Conservation (phyloP, 2,888 invertebrate genomes). For the Hofmannophila pseudospretella region DNA sequence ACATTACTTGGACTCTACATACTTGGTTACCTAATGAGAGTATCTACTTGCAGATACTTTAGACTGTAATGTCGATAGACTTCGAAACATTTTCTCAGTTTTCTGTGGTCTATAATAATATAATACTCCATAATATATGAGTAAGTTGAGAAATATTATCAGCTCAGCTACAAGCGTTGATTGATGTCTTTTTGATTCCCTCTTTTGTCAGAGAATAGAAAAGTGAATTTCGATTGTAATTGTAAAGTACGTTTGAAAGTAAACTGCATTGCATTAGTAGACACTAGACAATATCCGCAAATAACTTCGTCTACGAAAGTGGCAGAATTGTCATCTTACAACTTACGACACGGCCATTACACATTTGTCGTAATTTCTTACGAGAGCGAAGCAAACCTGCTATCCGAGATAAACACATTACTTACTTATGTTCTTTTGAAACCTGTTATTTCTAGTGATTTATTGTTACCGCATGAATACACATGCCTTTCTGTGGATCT, state of each 20-base stretch:
- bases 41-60: too few species aligned
- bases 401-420: conserved; percentile 39
- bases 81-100: too few species aligned
- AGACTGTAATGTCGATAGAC: too few species aligned
- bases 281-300: conserved; percentile 30
- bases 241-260: conserved; percentile 7
- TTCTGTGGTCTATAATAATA: too few species aligned
- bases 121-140: too few species aligned
- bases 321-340: conserved; percentile 43
- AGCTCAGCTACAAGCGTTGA: too few species aligned
- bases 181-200: too few species aligned
- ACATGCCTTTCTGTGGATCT: conserved; percentile 13
- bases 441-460: conserved; percentile 20
- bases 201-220: too few species aligned
- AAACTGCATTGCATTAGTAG: conserved; percentile 16
- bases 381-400: conserved; percentile 52
- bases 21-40: too few species aligned
- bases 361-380: conserved; percentile 63
- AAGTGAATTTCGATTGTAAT: background rate
- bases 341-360: conserved; percentile 54
- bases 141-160: too few species aligned
- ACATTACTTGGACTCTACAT: too few species aligned
- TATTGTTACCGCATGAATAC: conserved; percentile 14
- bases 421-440: conserved; percentile 14
- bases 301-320: conserved; percentile 32